A percentile compares a stretch with the other conserved stretches of the same genome.
phyloP scores from a whole-genome alignment of 1,140 invertebrate species.

The Galleria mellonella region DNA sequence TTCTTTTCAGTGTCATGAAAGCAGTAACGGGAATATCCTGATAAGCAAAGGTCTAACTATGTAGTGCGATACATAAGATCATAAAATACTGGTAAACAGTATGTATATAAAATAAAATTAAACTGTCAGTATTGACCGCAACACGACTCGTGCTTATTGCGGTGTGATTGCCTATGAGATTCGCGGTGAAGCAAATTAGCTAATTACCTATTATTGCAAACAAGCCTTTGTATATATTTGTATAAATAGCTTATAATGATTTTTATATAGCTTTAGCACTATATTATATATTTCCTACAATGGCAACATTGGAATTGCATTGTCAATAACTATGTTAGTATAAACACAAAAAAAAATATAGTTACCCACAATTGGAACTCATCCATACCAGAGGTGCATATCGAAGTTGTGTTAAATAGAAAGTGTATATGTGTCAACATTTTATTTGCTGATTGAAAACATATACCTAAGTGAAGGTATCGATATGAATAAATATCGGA shows the following conservation, averaged over 20 bases:
- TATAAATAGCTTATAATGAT: too few species aligned
- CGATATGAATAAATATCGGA: not conserved
- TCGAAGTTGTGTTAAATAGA: slow-evolving; percentile 37
- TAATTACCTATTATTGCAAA: too few species aligned
- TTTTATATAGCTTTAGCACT: too few species aligned
- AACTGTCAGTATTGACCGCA: not conserved
- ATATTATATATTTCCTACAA: too few species aligned
- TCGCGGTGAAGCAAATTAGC: not conserved
- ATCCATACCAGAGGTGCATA: slow-evolving; percentile 73
- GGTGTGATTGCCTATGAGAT: not conserved
- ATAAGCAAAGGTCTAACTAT: too few species aligned
- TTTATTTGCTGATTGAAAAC: not conserved
- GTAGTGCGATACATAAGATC: too few species aligned
- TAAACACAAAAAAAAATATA: slow-evolving; percentile 25
- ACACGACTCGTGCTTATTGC: too few species aligned
- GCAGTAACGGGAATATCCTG: too few species aligned
- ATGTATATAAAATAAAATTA: not conserved
- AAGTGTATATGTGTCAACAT: slow-evolving; percentile 10
- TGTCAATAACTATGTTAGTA: slow-evolving; percentile 6
- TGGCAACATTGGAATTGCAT: slow-evolving; percentile 16
- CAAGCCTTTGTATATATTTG: too few species aligned
- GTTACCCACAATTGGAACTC: slow-evolving; percentile 56
- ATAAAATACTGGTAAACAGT: not conserved
- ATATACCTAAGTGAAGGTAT: not conserved
- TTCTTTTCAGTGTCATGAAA: not conserved